phyloP scores from a whole-genome alignment of 2,888 invertebrate species.

The Gasteruption jaculator region DNA sequence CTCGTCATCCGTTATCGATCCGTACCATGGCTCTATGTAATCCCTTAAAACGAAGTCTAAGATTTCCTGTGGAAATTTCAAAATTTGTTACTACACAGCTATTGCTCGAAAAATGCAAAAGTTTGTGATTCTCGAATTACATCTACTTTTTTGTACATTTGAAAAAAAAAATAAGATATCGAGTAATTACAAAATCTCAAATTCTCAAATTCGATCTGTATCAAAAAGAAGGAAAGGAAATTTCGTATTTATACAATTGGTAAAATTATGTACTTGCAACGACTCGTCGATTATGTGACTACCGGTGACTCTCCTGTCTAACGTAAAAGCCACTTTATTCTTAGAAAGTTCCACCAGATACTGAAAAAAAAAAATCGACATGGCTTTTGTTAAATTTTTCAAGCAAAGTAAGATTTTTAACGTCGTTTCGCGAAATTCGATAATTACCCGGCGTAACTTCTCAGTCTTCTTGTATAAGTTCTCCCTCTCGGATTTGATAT shows the following conservation, averaged over 20 bases:
- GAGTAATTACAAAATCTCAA: no score
- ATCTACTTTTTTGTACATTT: no score
- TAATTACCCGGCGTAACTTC: slow-evolving; percentile 41
- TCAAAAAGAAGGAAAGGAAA: slow-evolving; percentile 6
- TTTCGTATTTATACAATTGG: no score
- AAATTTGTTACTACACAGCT: no score
- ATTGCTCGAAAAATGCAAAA: not conserved
- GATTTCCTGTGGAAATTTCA: slow-evolving; percentile 58
- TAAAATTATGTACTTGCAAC: slow-evolving; percentile 60
- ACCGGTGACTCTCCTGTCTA: slow-evolving; percentile 70
- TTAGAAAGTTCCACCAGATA: slow-evolving; percentile 39
- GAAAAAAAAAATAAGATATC: no score
- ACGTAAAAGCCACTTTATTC: slow-evolving; percentile 47
- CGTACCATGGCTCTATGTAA: slow-evolving; percentile 75
- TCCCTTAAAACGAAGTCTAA: slow-evolving; percentile 76
- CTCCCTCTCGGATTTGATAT: slow-evolving; percentile 40
- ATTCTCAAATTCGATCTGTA: no score
- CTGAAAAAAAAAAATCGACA: slow-evolving; percentile 32
- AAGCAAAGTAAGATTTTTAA: not conserved
- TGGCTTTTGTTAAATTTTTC: slow-evolving; percentile 30
- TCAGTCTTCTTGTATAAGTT: slow-evolving; percentile 48
- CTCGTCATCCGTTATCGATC: slow-evolving; percentile 65
- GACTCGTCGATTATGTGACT: slow-evolving; percentile 83
- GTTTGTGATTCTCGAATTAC: not conserved
- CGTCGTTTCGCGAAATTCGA: not conserved